Evolutionary conservation across 92 coral and sea anemone species (phyloP).

Genomic region (Hydrozoanthus gracilis): DNA sequence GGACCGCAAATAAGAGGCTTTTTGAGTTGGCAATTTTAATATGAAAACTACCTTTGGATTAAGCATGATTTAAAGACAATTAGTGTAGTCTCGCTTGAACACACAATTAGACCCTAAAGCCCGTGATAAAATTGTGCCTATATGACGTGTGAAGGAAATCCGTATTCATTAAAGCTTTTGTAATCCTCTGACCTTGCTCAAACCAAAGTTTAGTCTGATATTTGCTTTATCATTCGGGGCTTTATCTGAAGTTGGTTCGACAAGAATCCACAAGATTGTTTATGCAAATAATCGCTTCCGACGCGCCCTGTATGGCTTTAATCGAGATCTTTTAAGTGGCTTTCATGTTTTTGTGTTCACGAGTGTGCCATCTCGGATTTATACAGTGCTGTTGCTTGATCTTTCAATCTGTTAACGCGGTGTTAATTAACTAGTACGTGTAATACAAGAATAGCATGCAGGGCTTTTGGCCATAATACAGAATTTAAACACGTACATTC

Average conservation of each 20-base stretch:
- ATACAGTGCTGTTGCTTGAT: neutral
- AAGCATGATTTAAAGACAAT: slow-evolving; percentile 85
- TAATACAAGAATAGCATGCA: neutral
- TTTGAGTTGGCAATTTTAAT: slow-evolving; percentile 57
- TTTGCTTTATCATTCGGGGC: slow-evolving; percentile 39
- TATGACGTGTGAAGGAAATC: slow-evolving; percentile 74
- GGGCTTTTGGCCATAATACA: slow-evolving; percentile 8
- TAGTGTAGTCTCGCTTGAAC: slow-evolving; percentile 55
- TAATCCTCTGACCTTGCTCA: slow-evolving; percentile 40
- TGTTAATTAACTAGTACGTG: slow-evolving; percentile 11
- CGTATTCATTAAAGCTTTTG: slow-evolving; percentile 30
- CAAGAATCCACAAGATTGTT: slow-evolving; percentile 43
- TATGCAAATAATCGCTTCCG: slow-evolving; percentile 44
- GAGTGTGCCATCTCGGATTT: slow-evolving; percentile 29
- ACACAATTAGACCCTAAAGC: slow-evolving; percentile 18
- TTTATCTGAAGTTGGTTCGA: slow-evolving; percentile 44
- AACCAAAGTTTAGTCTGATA: slow-evolving; percentile 18
- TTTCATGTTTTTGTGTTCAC: slow-evolving; percentile 23
- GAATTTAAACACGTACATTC: neutral
- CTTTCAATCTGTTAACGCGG: neutral
- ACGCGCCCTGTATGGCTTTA: slow-evolving; percentile 20
- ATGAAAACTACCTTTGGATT: slow-evolving; percentile 62
- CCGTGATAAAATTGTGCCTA: slow-evolving; percentile 50
- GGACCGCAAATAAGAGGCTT: slow-evolving; percentile 79
- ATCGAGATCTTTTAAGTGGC: slow-evolving; percentile 44